These are phyloP conservation scores for Butorides virescens DNA, from an alignment of 2,113 vertebrate species.

Conservation along the genomic window DNA sequence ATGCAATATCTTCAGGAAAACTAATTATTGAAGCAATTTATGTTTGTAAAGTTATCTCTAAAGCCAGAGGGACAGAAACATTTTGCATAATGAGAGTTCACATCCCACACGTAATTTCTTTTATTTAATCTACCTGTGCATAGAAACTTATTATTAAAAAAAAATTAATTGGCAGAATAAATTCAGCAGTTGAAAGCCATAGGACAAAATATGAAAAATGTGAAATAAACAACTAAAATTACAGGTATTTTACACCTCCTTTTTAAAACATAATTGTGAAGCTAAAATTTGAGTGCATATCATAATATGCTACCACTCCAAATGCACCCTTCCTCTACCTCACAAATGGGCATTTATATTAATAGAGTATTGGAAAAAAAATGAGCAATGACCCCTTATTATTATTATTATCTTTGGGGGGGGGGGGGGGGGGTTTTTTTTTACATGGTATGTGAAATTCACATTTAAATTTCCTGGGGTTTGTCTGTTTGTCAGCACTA, in stretches of 20 bases:
- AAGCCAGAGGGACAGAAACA: neutral
- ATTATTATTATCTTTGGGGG: neutral
- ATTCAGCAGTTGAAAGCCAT: neutral
- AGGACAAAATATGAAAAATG: neutral
- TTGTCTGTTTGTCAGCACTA: neutral
- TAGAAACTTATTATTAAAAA: neutral
- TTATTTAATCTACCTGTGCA: neutral
- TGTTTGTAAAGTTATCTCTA: slow-evolving; percentile 34
- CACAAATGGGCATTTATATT: neutral
- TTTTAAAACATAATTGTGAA: neutral
- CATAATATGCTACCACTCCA: neutral
- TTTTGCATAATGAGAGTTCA: slow-evolving; percentile 13
- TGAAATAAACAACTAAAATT: neutral
- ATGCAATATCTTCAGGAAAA: slow-evolving; percentile 33
- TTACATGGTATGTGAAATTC: neutral
- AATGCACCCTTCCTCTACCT: neutral
- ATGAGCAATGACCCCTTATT: neutral
- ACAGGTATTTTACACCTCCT: neutral
- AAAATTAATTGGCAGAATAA: neutral
- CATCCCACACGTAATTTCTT: neutral
- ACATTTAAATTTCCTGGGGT: slow-evolving; percentile 3
- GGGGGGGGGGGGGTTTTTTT: neutral
- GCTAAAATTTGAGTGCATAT: neutral
- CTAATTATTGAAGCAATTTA: slow-evolving; percentile 40
- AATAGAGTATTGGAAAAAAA: neutral